Conservation (phyloP, 2,888 invertebrate species). For the Beris chalybata region DNA sequence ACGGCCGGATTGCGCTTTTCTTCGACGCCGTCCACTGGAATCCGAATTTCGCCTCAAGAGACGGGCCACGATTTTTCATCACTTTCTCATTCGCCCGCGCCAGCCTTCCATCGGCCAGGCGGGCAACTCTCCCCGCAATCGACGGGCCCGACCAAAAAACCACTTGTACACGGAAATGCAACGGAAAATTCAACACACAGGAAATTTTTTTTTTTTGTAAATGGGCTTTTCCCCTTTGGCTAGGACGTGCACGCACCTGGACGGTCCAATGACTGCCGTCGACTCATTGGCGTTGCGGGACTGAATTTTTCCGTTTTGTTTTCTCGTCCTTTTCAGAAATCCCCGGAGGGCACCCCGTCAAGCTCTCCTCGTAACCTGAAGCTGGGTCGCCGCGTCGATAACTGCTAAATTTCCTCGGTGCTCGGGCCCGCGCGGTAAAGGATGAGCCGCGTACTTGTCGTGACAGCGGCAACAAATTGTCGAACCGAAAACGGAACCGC, state of each 20-base stretch:
- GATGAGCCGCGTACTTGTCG: too few species aligned
- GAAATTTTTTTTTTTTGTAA: neutral
- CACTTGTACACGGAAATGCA: constrained; percentile 3
- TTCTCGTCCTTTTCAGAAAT: constrained; percentile 33
- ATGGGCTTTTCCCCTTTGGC: neutral
- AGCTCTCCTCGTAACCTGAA: too few species aligned
- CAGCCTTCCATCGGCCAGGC: neutral
- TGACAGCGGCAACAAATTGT: constrained; percentile 2
- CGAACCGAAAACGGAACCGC: constrained; percentile 1
- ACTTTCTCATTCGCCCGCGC: neutral
- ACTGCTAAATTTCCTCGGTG: too few species aligned
- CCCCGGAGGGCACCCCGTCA: constrained; percentile 36
- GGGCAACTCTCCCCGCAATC: neutral
- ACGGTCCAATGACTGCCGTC: constrained; percentile 51
- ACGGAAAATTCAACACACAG: neutral
- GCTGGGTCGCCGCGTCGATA: neutral
- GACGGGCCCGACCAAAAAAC: neutral
- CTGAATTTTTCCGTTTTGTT: constrained; percentile 29
- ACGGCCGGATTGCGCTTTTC: constrained; percentile 7
- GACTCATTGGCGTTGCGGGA: constrained; percentile 47
- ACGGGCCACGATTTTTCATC: neutral
- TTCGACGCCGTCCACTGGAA: constrained; percentile 1
- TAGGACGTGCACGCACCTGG: constrained; percentile 42
- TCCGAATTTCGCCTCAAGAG: neutral
- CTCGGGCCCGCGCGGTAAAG: too few species aligned